Evolutionary conservation across 35 echinoderm and acorn worm species (phyloP).

Genomic region (Heliocidaris tuberculata): DNA sequence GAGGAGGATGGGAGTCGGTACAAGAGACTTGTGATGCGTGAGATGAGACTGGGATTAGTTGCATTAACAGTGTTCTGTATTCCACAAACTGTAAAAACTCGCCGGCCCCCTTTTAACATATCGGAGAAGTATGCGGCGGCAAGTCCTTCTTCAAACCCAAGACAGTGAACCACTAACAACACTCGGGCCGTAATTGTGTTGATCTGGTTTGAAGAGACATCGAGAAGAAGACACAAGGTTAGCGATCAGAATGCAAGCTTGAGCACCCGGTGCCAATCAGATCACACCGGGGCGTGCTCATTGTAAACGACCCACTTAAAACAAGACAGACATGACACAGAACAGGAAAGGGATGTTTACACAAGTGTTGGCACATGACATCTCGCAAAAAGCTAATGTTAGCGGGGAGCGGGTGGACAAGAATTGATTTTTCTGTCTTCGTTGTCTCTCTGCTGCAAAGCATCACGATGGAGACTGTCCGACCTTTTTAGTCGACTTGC

Average conservation of each 20-base stretch:
- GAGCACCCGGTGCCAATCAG: constrained; percentile 10
- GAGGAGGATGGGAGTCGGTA: too few relatives aligned
- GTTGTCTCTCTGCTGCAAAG: not conserved
- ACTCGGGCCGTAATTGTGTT: not conserved
- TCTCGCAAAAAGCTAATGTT: not conserved
- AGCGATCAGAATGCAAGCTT: not conserved
- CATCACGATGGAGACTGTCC: not conserved
- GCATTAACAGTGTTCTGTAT: too few relatives aligned
- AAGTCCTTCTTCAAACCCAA: not conserved
- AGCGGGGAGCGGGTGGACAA: not conserved
- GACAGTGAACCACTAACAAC: constrained; percentile 18
- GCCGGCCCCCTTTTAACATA: too few relatives aligned
- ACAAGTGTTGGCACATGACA: constrained; percentile 8
- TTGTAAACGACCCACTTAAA: constrained; percentile 30
- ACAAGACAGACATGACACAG: not conserved
- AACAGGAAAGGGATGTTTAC: constrained; percentile 25
- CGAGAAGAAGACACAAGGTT: not conserved
- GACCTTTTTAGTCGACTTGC: not conserved
- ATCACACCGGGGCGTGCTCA: not conserved
- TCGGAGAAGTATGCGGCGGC: not conserved
- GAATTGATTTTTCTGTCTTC: not conserved
- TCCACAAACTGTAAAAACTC: too few relatives aligned
- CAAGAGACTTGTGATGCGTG: too few relatives aligned
- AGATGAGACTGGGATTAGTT: too few relatives aligned
- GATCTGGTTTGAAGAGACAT: constrained; percentile 8